Evolutionary conservation across 2,888 invertebrate species (phyloP).

Genomic region (Acanthosoma haemorrhoidale): DNA sequence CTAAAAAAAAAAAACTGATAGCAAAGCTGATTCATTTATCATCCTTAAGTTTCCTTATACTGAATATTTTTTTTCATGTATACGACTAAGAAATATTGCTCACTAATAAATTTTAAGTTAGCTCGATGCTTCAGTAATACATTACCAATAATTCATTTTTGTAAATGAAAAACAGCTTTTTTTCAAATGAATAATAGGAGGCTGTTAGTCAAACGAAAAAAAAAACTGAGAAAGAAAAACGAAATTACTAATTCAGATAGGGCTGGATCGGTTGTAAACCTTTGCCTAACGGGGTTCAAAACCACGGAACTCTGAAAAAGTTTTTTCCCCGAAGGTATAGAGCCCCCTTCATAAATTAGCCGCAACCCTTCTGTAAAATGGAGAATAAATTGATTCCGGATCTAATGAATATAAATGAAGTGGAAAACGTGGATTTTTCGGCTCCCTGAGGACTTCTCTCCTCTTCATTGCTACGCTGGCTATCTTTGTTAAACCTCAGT

Average conservation of each 20-base stretch:
- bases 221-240: background rate
- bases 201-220: slow-evolving; percentile 8
- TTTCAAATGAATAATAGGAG: slow-evolving; percentile 6
- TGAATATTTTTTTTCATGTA: background rate
- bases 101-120: background rate
- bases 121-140: background rate
- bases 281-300: background rate
- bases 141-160: background rate
- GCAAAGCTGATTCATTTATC: too few relatives aligned
- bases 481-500: too few relatives aligned
- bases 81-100: background rate
- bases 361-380: slow-evolving; percentile 28
- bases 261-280: slow-evolving; percentile 20
- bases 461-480: too few relatives aligned
- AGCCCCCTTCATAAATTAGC: slow-evolving; percentile 18
- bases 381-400: slow-evolving; percentile 37
- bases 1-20: too few relatives aligned
- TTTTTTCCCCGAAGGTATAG: slow-evolving; percentile 19
- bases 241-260: slow-evolving; percentile 17
- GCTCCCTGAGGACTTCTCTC: background rate
- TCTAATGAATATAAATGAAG: slow-evolving; percentile 39
- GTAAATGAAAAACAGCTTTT: background rate
- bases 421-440: slow-evolving; percentile 20
- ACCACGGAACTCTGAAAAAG: slow-evolving; percentile 6
- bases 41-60: background rate